Evolutionary conservation across 2,113 vertebrate species (phyloP), one percentile per base, ranked within the genome.

Genomic region (Myotis lucifugus): DNA sequence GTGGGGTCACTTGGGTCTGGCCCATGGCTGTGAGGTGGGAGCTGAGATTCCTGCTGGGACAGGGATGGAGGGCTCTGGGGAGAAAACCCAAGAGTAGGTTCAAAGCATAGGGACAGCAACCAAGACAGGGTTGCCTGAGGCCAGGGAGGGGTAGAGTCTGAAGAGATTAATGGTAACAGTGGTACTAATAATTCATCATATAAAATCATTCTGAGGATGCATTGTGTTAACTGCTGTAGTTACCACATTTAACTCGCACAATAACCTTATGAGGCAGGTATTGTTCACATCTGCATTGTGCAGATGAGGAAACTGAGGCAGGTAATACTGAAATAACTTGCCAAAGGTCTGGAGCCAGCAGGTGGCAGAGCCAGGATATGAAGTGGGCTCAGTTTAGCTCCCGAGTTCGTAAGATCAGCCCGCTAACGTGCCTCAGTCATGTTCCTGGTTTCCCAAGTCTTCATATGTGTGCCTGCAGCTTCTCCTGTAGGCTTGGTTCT

Each of bases 391-490:
- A 15, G 34, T 21, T 32, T 3, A 17, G 32, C 17, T 7, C 8
- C 42, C 34, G 73, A 64, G 46, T 21, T 3, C 25, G 0, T 11
- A 32, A 91, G 52, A 11, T 14, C 5, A 14, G n/a, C 10, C 7
- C 11, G 0, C 8, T 46, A 27, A 42, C 10, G 3, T 0, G 32
- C n/a, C 56, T 48, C 42, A 0, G 23, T 9, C 11, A 21, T 4
- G 0, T 66, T 61, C 23, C 48, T 23, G 40, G 61, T 3, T 29
- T 23, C 77, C 61, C 5, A 12, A 42, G 27, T 42, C 25, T 86
- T 10, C 11, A 34, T 9, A 4, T 4, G 0, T 3, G 61, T 12
- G n/a, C 29, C 27, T 85, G 46, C 4, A n/a, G 61, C 42, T 77
- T 77, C 40, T 34, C 8, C 59, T 8, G 2, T 0, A 32, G 64